Evolutionary conservation across 30 jellyfish, hydroid and myxozoan species (phyloP), one percentile per base, ranked within the genome.

Genomic region (Turritopsis dohrnii): DNA sequence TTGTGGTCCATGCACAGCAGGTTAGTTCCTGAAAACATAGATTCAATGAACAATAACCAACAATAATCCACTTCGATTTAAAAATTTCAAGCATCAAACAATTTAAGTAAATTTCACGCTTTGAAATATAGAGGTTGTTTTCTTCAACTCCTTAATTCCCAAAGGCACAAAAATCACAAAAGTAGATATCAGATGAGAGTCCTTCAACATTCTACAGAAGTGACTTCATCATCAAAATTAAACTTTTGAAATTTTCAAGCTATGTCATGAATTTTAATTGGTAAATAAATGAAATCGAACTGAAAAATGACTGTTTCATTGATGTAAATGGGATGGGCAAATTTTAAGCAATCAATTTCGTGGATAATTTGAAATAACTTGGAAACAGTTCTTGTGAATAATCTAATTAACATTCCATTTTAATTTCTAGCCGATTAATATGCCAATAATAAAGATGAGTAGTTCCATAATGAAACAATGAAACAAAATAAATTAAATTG

Each of bases 1-100:
- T 90, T 1, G 90, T 66, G 81, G 84, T 90, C 97, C 97, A 90
- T 0, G 89, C 54, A 69, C 97, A 90, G 75, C 90, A 54, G 27
- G 96, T 66, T 19, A 90, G 84, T 71, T 90, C 97, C 97, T 90
- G 22, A 0, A 82, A 72, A 28, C 13, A 41, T n/a, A n/a, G n/a
- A n/a, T n/a, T 41, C 60, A 41, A 41, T 41, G 60, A 41, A 13
- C 60, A 41, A 13, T 5, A 41, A 41, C 60, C 60, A 41, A 41
- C 5, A 41, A 13, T 13, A 41, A 3, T 41, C 13, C 60, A 41
- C 13, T 41, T 41, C 60, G 9, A 41, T 13, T 41, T 41, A 41
- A 41, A 41, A 41, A 3, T 5, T 41, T 41, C 13, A 13, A 41
- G n/a, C n/a, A n/a, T n/a, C n/a, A n/a, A n/a, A n/a, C n/a, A n/a